Conservation (phyloP, 2,113 vertebrate species). For the Plestiodon gilberti region DNA sequence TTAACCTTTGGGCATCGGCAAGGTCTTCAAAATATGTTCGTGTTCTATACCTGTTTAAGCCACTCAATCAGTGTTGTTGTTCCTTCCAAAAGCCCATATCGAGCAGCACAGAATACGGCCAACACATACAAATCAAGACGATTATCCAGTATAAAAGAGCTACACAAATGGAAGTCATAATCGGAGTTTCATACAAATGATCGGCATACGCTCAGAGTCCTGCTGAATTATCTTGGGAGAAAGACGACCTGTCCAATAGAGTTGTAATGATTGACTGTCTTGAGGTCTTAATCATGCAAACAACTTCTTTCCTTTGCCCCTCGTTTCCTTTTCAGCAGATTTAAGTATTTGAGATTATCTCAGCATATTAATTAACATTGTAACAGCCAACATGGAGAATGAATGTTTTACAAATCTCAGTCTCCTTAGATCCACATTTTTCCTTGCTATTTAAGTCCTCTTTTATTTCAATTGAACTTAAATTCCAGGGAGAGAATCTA, state of each 20-base stretch:
- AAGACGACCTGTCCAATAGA: not conserved
- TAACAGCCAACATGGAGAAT: not conserved
- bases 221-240: not conserved
- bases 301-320: not conserved
- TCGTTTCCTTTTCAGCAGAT: not conserved
- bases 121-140: slow-evolving; percentile 1
- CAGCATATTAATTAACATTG: not conserved
- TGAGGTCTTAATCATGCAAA: not conserved
- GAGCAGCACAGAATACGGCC: not conserved
- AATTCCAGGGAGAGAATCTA: not conserved
- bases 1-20: slow-evolving; percentile 13
- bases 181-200: not conserved
- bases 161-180: not conserved
- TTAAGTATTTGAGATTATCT: not conserved
- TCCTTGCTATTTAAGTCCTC: not conserved
- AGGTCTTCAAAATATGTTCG: not conserved
- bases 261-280: too few relatives aligned
- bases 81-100: slow-evolving; percentile 9
- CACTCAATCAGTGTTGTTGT: not conserved
- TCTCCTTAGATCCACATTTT: not conserved
- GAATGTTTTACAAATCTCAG: too few relatives aligned
- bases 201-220: not conserved
- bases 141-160: not conserved
- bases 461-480: not conserved
- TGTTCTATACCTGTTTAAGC: not conserved